Evolutionary conservation across 1,140 invertebrate species (phyloP).

Genomic region (Pomacea maculata): DNA sequence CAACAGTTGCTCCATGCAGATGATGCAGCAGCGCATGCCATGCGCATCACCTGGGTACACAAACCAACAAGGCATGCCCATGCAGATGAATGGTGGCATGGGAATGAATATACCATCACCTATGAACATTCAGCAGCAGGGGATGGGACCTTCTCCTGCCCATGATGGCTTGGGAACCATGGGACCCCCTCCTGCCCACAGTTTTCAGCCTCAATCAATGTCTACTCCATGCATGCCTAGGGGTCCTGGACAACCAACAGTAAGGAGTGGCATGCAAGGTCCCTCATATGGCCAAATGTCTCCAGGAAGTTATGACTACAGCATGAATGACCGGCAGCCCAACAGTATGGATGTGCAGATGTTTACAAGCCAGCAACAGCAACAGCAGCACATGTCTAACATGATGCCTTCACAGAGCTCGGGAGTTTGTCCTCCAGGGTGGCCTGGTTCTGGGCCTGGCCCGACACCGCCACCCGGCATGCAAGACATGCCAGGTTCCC

Average conservation of each 20-base stretch:
- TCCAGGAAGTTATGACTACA: constrained; percentile 16
- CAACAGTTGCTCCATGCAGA: constrained; percentile 26
- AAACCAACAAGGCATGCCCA: neutral
- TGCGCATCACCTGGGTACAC: neutral
- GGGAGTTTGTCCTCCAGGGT: neutral
- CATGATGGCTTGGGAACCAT: neutral
- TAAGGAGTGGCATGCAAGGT: constrained; percentile 11
- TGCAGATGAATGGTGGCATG: constrained; percentile 12
- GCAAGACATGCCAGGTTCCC: constrained; percentile 9
- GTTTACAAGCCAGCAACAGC: constrained; percentile 22
- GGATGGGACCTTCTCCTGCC: neutral
- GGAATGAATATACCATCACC: constrained; percentile 4
- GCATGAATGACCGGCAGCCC: constrained; percentile 11
- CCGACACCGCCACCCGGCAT: constrained; percentile 1
- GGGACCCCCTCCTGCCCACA: constrained; percentile 2
- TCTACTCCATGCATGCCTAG: constrained; percentile 19
- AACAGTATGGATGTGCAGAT: constrained; percentile 24
- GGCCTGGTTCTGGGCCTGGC: constrained; percentile 17
- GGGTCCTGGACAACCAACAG: constrained; percentile 6
- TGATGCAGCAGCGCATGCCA: constrained; percentile 16
- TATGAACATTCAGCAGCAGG: constrained; percentile 1
- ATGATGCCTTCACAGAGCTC: constrained; percentile 10
- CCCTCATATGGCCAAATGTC: constrained; percentile 12
- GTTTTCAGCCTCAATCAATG: constrained; percentile 21
- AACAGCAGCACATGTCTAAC: constrained; percentile 33